Base-by-base conservation (phyloP, 1,140 invertebrate genomes). In the Medauroidea extradentata region DNA sequence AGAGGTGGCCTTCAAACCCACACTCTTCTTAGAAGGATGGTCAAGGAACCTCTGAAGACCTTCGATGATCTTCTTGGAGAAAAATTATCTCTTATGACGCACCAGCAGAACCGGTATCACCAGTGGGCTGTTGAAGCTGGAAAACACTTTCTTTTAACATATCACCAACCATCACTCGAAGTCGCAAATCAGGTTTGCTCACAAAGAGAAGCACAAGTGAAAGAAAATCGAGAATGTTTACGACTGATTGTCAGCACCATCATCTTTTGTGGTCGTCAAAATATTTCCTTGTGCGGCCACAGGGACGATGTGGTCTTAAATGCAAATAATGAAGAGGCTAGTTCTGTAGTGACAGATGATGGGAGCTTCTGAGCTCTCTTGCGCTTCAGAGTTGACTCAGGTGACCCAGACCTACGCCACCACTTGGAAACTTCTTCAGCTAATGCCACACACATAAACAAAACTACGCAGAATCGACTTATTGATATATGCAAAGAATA, bases 301-400 rank as follows among this genome's bases (percentile, higher is more conserved):
- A 53, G 68, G 39, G 64, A 67, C 51, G 64, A 65, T 57, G 69
- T 63, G 19, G 18, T 54, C 18, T 34, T 60, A 19, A 53, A 50
- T 18, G 43, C 16, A 16, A 18, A 18, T 13, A 16, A 46, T 16
- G 34, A 46, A 24, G 21, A 13, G 25, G 48, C 14, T 13, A 50
- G 11, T 23, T 34, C 29, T 34, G 29, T 49, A 27, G 57, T 27
- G 14, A 63, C 5, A 19, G 24, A 70, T 65, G 64, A 68, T 51
- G 67, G 69, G 21, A 70, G 69, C 53, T 71, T 72, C 48, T 57
- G 68, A 63, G 64, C 60, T 29, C 49, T 67, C 11, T 46, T 71
- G 23, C 29, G 62, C 13, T 68, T 66, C 19, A 53, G 62, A 41
- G 51, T 66, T 38, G 57, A 64, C 11, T 25, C 57, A 44, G 71